Conservation (phyloP, 2,888 invertebrate genomes). For the Microctonus hyperodae region DNA sequence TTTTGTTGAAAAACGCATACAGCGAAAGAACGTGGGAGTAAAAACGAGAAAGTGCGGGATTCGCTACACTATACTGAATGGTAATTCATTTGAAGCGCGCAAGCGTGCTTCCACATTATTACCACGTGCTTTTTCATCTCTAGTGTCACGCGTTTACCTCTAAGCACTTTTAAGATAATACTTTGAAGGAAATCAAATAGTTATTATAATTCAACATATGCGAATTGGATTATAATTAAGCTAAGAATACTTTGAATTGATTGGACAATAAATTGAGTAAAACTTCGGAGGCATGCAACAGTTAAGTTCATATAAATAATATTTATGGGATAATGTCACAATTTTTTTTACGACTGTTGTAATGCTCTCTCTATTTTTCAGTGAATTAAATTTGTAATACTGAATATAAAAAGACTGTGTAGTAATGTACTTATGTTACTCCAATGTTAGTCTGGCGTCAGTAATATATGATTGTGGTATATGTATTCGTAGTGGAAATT, state of each 20-base stretch:
- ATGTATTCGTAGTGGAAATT: background rate
- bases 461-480: background rate
- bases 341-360: background rate
- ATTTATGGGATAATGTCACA: too few relatives aligned
- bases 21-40: constrained; percentile 11
- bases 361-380: background rate
- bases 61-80: constrained; percentile 18
- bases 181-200: too few relatives aligned
- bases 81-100: constrained; percentile 7
- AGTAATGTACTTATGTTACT: background rate
- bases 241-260: background rate
- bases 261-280: background rate
- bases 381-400: background rate
- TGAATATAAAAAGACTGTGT: background rate
- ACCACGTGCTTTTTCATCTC: constrained; percentile 14
- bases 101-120: constrained; percentile 11
- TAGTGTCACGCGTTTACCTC: background rate
- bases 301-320: too few relatives aligned
- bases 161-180: background rate
- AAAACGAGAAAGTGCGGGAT: constrained; percentile 6
- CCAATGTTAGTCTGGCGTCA: background rate
- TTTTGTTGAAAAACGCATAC: constrained; percentile 3
- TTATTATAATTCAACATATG: too few relatives aligned
- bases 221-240: background rate
- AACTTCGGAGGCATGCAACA: background rate